Conservation (phyloP, 2,797 vertebrate species). For the Myotis myotis region DNA sequence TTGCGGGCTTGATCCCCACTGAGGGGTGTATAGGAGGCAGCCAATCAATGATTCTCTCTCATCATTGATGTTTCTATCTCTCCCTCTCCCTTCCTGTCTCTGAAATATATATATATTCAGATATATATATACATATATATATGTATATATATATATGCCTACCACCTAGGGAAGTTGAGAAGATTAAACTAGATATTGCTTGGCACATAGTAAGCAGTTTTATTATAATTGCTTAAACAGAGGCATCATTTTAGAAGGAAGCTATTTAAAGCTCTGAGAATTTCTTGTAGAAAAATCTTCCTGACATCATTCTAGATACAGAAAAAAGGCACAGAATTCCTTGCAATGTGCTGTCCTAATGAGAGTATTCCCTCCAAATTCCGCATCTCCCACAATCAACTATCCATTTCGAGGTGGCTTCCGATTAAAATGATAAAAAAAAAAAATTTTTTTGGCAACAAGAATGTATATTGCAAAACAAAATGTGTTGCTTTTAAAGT, state of each 20-base stretch:
- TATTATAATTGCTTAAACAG: constrained; percentile 29
- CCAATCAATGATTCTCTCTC: too few species aligned
- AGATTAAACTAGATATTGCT: neutral
- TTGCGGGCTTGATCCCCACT: neutral
- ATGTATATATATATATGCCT: neutral
- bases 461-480: constrained; percentile 87
- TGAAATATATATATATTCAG: too few species aligned
- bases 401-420: constrained; percentile 75
- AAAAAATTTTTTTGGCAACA: constrained; percentile 78
- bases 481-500: constrained; percentile 87
- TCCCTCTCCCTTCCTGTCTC: too few species aligned
- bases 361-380: neutral
- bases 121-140: too few species aligned
- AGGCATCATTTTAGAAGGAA: constrained; percentile 37
- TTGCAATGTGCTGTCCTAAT: constrained; percentile 31
- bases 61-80: too few species aligned
- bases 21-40: neutral
- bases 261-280: constrained; percentile 33
- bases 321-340: constrained; percentile 34
- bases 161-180: neutral
- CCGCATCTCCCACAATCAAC: neutral
- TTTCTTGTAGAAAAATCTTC: constrained; percentile 23
- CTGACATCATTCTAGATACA: constrained; percentile 24
- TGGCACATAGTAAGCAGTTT: neutral
- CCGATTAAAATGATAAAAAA: constrained; percentile 69